phyloP scores from a whole-genome alignment of 23 tunicate genomes.

The Styela clava region DNA sequence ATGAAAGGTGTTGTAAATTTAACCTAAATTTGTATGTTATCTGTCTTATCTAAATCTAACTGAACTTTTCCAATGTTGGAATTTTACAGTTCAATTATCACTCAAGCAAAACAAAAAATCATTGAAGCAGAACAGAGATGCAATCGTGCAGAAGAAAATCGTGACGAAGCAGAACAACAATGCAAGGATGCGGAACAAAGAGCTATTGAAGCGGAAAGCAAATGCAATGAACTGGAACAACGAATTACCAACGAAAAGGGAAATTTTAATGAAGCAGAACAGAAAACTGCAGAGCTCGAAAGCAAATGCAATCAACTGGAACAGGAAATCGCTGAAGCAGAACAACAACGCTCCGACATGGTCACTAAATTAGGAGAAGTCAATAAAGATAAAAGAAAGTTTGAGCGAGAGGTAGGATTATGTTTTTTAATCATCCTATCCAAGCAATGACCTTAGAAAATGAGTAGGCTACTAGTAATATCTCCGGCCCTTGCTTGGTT shows the following conservation, averaged over 20 bases:
- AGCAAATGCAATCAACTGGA: conserved; percentile 53
- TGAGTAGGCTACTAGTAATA: no score
- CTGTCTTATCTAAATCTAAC: no score
- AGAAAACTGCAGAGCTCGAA: conserved; percentile 32
- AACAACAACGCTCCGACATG: conserved; percentile 73
- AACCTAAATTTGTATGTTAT: no score
- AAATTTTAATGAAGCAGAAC: conserved; percentile 17
- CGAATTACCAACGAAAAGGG: not conserved
- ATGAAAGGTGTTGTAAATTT: conserved; percentile 8
- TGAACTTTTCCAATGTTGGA: no score
- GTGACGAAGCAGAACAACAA: not conserved
- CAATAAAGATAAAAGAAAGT: not conserved
- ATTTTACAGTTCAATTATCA: conserved; percentile 16
- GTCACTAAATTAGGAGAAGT: not conserved
- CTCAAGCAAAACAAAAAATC: conserved; percentile 19
- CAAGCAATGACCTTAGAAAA: no score
- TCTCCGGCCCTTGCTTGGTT: no score
- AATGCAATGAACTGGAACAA: not conserved
- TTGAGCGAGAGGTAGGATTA: conserved; percentile 21
- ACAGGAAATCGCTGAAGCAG: conserved; percentile 51
- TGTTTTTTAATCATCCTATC: no score
- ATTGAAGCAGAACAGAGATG: conserved; percentile 27
- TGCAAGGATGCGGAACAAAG: conserved; percentile 2
- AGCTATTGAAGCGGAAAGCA: conserved; percentile 1
- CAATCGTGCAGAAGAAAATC: conserved; percentile 9